These are phyloP conservation scores for Platycercus adscitus DNA, from an alignment of 2,113 vertebrate species.

Conservation along the genomic window DNA sequence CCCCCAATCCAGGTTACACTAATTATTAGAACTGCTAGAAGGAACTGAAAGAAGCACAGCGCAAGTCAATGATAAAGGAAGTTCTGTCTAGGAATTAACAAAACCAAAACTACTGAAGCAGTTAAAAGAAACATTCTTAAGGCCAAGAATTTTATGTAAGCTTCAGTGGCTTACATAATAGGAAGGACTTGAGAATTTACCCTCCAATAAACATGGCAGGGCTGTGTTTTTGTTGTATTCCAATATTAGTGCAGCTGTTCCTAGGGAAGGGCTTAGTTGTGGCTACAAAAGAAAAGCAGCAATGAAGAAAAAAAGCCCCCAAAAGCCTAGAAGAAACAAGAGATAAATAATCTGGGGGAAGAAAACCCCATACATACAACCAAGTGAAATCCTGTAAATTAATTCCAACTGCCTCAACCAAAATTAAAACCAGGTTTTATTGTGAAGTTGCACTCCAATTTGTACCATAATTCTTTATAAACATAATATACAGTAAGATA, in stretches of 20 bases:
- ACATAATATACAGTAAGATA: conserved; percentile 67
- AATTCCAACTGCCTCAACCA: neutral
- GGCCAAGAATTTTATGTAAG: neutral
- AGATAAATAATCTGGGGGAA: neutral
- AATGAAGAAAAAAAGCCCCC: neutral
- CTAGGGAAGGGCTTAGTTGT: neutral
- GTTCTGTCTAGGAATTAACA: neutral
- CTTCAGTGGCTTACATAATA: neutral
- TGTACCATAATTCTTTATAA: conserved; percentile 64
- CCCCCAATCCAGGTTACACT: neutral
- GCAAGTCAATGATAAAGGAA: neutral
- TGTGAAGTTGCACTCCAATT: conserved; percentile 36
- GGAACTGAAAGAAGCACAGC: neutral
- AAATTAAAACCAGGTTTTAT: conserved; percentile 35
- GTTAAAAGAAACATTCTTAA: neutral
- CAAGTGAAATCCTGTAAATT: neutral
- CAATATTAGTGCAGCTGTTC: neutral
- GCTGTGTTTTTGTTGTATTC: neutral
- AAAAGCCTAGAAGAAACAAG: neutral
- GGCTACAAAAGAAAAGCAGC: neutral
- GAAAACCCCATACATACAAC: rapidly evolving
- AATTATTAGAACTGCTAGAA: neutral
- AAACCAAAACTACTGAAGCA: neutral
- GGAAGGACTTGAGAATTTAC: neutral
- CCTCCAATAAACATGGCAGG: neutral